phyloP scores from a whole-genome alignment of 2,113 vertebrate species.

The Chlorodrepanis virens region DNA sequence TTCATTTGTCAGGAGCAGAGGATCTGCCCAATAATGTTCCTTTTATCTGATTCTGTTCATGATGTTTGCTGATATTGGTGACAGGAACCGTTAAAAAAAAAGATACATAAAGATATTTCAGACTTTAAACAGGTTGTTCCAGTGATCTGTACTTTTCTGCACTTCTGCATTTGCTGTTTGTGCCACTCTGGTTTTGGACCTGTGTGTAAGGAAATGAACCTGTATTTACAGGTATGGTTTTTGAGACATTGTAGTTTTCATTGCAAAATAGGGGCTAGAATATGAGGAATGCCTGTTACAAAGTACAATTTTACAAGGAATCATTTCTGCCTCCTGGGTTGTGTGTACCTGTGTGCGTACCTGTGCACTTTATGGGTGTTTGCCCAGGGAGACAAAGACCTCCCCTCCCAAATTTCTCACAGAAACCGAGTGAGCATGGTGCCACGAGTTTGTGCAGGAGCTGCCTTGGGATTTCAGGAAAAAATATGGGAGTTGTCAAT shows the following conservation, averaged over 20 bases:
- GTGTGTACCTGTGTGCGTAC: background rate
- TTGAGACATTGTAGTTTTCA: background rate
- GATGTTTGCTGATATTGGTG: background rate
- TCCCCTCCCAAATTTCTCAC: background rate
- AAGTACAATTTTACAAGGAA: background rate
- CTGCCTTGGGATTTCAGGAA: background rate
- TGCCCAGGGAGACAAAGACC: background rate
- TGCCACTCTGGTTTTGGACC: background rate
- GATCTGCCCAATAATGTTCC: background rate
- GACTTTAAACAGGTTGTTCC: background rate
- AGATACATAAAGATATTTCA: background rate
- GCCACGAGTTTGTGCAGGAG: background rate
- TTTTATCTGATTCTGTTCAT: background rate
- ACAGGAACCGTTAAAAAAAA: background rate
- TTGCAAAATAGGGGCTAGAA: background rate
- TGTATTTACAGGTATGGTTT: background rate
- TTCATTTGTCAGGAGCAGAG: background rate
- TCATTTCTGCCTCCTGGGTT: background rate
- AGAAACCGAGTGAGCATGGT: background rate
- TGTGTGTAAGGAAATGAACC: background rate
- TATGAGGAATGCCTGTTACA: background rate
- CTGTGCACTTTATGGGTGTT: accelerated
- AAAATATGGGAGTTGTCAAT: slow-evolving; percentile 35
- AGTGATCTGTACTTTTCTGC: background rate
- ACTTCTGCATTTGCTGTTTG: background rate